phyloP scores from a whole-genome alignment of 2,113 vertebrate species.

The Cisticola juncidis region DNA sequence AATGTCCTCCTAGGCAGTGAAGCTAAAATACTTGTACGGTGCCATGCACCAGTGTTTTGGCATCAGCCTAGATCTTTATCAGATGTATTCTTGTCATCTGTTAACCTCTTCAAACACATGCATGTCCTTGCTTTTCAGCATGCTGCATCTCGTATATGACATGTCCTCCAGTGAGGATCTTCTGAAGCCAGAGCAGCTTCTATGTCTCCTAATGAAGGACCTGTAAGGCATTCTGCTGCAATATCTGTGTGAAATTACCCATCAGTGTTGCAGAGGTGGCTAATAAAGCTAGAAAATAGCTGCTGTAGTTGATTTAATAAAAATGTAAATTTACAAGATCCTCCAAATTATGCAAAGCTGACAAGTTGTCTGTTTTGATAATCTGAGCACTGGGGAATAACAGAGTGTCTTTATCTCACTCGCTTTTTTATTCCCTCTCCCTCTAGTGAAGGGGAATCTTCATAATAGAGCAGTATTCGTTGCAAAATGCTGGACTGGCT shows the following conservation, averaged over 20 bases:
- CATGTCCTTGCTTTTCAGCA: not conserved
- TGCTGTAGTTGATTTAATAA: slow-evolving; percentile 40
- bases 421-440: not conserved
- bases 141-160: fast-evolving
- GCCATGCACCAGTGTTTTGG: not conserved
- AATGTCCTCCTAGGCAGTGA: not conserved
- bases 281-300: not conserved
- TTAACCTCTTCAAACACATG: not conserved
- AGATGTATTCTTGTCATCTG: not conserved
- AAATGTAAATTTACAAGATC: slow-evolving; percentile 19
- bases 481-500: not conserved
- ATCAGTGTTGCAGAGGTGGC: not conserved
- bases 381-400: not conserved
- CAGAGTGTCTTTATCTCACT: not conserved
- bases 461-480: not conserved
- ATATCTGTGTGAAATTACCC: not conserved
- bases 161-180: not conserved
- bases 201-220: not conserved
- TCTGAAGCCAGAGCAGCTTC: not conserved
- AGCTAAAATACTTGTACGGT: not conserved
- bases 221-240: not conserved
- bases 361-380: not conserved
- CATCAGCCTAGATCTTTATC: not conserved
- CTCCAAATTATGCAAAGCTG: slow-evolving; percentile 40
- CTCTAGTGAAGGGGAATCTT: not conserved